These are phyloP conservation scores for Holothuria leucospilota DNA, from an alignment of 53 echinoderm and acorn worm genomes.

Conservation along the genomic window DNA sequence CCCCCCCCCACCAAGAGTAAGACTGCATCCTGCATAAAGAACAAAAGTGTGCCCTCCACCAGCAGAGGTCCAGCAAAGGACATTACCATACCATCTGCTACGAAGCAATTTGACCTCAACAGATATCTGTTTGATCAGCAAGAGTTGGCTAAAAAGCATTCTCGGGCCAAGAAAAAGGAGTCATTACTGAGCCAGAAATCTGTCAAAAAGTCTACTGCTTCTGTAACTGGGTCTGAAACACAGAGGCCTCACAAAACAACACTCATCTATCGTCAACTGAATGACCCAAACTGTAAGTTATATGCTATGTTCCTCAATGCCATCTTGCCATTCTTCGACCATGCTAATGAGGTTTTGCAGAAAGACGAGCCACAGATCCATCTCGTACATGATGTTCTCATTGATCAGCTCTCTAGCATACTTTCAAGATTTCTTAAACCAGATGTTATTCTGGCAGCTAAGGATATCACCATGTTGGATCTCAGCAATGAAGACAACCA, in stretches of 20 bases:
- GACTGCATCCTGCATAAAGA: too few species aligned
- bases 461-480: slow-evolving; percentile 49
- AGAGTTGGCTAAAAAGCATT: slow-evolving; percentile 27
- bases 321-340: slow-evolving; percentile 28
- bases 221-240: not conserved
- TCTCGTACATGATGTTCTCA: slow-evolving; percentile 40
- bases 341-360: slow-evolving; percentile 41
- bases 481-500: slow-evolving; percentile 45
- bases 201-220: not conserved
- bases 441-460: slow-evolving; percentile 25
- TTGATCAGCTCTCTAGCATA: slow-evolving; percentile 49
- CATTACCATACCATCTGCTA: slow-evolving; percentile 6
- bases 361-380: slow-evolving; percentile 57
- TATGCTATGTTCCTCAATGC: slow-evolving; percentile 1
- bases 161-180: slow-evolving; percentile 23
- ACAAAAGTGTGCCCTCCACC: not conserved
- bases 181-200: not conserved
- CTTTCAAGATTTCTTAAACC: slow-evolving; percentile 58
- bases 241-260: slow-evolving; percentile 21
- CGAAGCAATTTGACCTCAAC: slow-evolving; percentile 49
- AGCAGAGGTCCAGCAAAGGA: not conserved
- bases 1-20: too few species aligned
- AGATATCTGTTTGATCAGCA: slow-evolving; percentile 39
- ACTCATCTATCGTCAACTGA: slow-evolving; percentile 18
- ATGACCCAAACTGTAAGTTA: slow-evolving; percentile 18